phyloP scores from a whole-genome alignment of 1,140 invertebrate genomes.

The Tribolium madens region DNA sequence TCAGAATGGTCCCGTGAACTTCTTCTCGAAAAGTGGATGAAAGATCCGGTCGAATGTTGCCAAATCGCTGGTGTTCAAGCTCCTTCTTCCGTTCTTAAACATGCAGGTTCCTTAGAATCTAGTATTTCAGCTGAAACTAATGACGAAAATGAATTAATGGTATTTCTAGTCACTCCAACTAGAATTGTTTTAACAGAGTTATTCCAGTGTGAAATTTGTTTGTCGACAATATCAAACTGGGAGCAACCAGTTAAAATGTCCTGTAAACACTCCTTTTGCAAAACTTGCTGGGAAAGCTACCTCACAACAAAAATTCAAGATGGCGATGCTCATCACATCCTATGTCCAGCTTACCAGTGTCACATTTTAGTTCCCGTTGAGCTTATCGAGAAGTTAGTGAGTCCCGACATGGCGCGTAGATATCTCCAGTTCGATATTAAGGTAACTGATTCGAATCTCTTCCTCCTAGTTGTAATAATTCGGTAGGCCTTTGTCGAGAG shows the following conservation, averaged over 20 bases:
- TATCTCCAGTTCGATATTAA: constrained; percentile 82
- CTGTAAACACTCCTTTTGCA: constrained; percentile 77
- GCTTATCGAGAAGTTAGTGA: constrained; percentile 76
- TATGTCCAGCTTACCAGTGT: constrained; percentile 78
- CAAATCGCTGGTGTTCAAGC: constrained; percentile 76
- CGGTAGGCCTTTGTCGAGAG: constrained; percentile 79
- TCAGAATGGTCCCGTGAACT: constrained; percentile 80
- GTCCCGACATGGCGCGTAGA: constrained; percentile 74
- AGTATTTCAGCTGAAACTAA: constrained; percentile 59
- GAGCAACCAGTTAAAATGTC: constrained; percentile 67
- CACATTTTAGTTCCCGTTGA: constrained; percentile 77
- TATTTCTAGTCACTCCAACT: constrained; percentile 45
- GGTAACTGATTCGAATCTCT: constrained; percentile 62
- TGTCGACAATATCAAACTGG: constrained; percentile 62
- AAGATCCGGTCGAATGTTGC: constrained; percentile 76
- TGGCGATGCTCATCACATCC: constrained; percentile 76
- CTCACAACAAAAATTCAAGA: constrained; percentile 77
- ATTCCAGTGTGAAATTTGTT: constrained; percentile 78
- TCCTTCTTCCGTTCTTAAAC: constrained; percentile 68
- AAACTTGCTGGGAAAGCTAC: constrained; percentile 77
- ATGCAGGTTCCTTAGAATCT: constrained; percentile 62
- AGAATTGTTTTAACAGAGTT: constrained; percentile 15
- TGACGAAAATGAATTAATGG: constrained; percentile 61
- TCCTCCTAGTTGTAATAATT: too few species aligned
- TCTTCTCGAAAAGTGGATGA: constrained; percentile 79